These are phyloP conservation scores for Cyanoderma ruficeps DNA, from an alignment of 2,113 vertebrate species.

Conservation along the genomic window DNA sequence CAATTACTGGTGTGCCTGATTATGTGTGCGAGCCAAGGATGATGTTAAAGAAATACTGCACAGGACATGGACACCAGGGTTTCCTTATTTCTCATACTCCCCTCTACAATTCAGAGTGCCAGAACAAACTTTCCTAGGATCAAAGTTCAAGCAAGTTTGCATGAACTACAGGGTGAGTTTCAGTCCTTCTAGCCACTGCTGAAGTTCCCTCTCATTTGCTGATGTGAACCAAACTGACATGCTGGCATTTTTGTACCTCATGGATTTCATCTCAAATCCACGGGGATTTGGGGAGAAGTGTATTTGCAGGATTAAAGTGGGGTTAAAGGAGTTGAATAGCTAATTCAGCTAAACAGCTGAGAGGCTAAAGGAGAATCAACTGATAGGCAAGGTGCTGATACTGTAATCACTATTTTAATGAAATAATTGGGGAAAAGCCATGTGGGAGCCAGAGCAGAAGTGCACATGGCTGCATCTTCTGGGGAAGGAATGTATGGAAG, in stretches of 20 bases:
- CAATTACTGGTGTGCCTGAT: neutral
- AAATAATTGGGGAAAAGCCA: neutral
- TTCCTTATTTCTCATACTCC: neutral
- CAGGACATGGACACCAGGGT: neutral
- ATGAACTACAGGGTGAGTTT: neutral
- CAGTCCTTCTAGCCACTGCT: neutral
- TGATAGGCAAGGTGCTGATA: neutral
- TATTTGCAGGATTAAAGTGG: neutral
- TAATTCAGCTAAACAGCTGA: neutral
- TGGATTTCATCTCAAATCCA: neutral
- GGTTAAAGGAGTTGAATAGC: neutral
- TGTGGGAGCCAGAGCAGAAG: neutral
- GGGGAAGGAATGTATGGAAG: neutral
- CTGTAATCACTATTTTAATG: neutral
- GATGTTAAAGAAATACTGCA: neutral
- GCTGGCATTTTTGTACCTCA: neutral
- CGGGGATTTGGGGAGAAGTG: neutral
- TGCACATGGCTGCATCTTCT: neutral
- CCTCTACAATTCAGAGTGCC: neutral
- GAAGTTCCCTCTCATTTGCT: neutral
- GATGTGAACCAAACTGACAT: neutral
- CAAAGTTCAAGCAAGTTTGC: neutral
- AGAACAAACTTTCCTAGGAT: neutral
- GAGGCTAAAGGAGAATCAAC: neutral
- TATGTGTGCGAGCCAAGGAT: neutral